Conservation (phyloP, 2,888 invertebrate genomes). For the Deilephila porcellus region DNA sequence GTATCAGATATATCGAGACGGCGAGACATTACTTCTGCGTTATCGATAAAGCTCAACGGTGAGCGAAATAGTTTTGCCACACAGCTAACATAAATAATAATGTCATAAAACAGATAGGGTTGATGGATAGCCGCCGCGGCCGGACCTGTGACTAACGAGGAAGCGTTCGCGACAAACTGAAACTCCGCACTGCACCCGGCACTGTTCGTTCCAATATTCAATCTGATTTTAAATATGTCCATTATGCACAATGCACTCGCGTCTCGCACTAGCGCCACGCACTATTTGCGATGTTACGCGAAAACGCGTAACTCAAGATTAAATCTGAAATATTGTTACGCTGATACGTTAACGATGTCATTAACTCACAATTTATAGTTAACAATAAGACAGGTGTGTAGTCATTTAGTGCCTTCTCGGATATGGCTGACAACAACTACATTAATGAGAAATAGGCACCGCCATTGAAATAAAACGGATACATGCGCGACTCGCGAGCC, state of each 20-base stretch:
- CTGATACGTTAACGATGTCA: slow-evolving; percentile 57
- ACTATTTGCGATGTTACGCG: slow-evolving; percentile 49
- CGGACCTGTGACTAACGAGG: slow-evolving; percentile 66
- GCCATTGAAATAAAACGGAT: slow-evolving; percentile 68
- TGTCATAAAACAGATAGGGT: slow-evolving; percentile 82
- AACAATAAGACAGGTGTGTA: slow-evolving; percentile 61
- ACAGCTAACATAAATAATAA: slow-evolving; percentile 80
- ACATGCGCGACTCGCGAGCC: slow-evolving; percentile 58
- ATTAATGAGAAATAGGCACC: slow-evolving; percentile 66
- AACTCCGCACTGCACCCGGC: slow-evolving; percentile 4
- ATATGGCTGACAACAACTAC: slow-evolving; percentile 53
- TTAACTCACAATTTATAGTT: slow-evolving; percentile 61
- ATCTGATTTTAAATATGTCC: not conserved
- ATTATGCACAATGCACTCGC: not conserved
- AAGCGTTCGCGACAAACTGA: slow-evolving; percentile 55
- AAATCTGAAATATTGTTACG: slow-evolving; percentile 62
- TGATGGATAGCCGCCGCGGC: slow-evolving; percentile 74
- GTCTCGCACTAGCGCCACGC: slow-evolving; percentile 52
- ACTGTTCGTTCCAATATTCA: not conserved
- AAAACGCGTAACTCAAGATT: slow-evolving; percentile 58
- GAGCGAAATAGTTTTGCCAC: slow-evolving; percentile 81
- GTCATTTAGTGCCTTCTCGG: slow-evolving; percentile 48
- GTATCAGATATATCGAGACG: slow-evolving; percentile 83
- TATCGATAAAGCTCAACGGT: slow-evolving; percentile 84
- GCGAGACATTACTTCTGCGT: slow-evolving; percentile 81